phyloP scores from a whole-genome alignment of 2,113 vertebrate genomes.

The Falco punctatus region DNA sequence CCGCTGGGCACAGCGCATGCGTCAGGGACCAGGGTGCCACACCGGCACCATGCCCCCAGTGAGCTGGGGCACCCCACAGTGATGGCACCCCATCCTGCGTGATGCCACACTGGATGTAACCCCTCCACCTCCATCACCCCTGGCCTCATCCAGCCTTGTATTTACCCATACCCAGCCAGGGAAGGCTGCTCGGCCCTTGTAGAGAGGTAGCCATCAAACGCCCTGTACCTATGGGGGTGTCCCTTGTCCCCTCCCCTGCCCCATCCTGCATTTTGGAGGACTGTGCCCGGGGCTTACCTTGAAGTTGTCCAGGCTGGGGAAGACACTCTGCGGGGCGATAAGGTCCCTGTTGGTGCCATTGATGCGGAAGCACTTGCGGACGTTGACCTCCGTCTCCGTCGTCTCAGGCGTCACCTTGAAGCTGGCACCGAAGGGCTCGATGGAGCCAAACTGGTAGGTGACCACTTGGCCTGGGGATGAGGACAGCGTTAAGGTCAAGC shows the following conservation, averaged over 20 bases:
- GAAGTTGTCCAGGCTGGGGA: slow-evolving; percentile 77
- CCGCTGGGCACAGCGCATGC: background rate
- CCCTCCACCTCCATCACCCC: background rate
- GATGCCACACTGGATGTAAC: background rate
- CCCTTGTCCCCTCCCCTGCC: background rate
- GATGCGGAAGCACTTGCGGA: slow-evolving; percentile 81
- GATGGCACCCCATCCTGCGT: background rate
- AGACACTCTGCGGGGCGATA: slow-evolving; percentile 54
- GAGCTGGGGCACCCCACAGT: background rate
- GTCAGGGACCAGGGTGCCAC: rapidly evolving
- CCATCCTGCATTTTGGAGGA: background rate
- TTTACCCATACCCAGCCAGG: background rate
- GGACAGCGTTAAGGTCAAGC: background rate
- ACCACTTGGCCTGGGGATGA: slow-evolving; percentile 72
- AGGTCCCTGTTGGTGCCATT: slow-evolving; percentile 74
- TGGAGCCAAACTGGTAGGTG: slow-evolving; percentile 74
- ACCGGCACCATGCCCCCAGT: rapidly evolving
- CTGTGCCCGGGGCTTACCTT: slow-evolving; percentile 39
- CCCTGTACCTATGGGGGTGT: no score
- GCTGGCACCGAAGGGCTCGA: slow-evolving; percentile 65
- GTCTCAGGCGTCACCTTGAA: slow-evolving; percentile 82
- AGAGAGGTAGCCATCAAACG: background rate
- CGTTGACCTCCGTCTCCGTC: slow-evolving; percentile 73
- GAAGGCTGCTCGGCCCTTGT: background rate
- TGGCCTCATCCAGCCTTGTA: rapidly evolving